A percentile compares a stretch with the other conserved stretches of the same genome.
Conservation (phyloP, 2,113 vertebrate genomes). For the Tragulus kanchil region DNA sequence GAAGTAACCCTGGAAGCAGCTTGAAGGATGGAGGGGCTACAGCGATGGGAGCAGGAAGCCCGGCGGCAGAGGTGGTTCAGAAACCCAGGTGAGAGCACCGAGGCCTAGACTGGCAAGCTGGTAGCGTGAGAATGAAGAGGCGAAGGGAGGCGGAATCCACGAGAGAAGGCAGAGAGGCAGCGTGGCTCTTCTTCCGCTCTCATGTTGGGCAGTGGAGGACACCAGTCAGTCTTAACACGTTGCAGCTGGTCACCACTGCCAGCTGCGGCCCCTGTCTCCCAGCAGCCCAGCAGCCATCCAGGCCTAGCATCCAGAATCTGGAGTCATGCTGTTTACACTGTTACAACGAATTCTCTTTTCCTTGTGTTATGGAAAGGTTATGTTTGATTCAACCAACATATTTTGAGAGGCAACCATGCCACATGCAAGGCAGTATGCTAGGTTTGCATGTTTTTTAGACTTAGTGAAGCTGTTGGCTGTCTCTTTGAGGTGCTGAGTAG, state of each 20-base stretch:
- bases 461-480: neutral
- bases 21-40: neutral
- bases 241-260: neutral
- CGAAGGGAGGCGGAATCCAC: neutral
- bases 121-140: neutral
- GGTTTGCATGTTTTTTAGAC: neutral
- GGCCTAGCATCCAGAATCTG: neutral
- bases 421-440: neutral
- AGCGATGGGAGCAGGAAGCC: neutral
- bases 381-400: neutral
- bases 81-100: neutral
- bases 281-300: neutral
- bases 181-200: neutral
- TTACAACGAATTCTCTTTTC: neutral
- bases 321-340: neutral
- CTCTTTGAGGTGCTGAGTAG: neutral
- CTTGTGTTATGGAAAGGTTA: neutral
- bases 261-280: neutral
- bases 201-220: neutral
- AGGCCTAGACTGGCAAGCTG: neutral
- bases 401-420: neutral
- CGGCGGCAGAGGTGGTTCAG: too few species aligned
- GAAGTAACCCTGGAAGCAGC: neutral
- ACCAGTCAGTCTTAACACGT: neutral
- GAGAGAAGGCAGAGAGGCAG: too few species aligned